Evolutionary conservation across 2,113 vertebrate genomes (phyloP).

Genomic region (Perca flavescens): DNA sequence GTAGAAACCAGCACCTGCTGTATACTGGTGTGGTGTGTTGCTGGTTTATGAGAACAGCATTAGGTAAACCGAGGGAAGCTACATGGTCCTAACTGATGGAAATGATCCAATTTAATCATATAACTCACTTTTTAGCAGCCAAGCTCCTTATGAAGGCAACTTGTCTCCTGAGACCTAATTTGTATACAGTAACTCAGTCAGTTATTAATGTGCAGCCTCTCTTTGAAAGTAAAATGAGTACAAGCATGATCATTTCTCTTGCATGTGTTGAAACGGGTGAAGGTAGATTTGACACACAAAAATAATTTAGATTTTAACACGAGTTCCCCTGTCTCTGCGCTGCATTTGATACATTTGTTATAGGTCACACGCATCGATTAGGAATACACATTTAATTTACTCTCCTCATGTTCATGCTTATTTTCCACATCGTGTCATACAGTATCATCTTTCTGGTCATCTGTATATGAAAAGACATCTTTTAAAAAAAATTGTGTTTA

Average conservation of each 20-base stretch:
- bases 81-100: neutral
- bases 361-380: neutral
- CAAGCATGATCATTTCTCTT: neutral
- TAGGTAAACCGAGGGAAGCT: neutral
- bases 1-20: constrained; percentile 1
- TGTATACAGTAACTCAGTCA: neutral
- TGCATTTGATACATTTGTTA: constrained; percentile 8
- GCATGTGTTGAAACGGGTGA: neutral
- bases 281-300: neutral
- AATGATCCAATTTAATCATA: neutral
- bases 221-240: neutral
- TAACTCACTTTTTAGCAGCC: neutral
- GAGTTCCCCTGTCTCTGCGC: neutral
- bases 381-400: neutral
- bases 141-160: neutral
- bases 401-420: neutral
- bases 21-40: neutral
- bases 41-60: neutral
- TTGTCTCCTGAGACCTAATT: neutral
- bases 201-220: neutral
- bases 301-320: neutral
- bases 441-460: neutral
- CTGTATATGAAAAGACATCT: neutral
- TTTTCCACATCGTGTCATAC: neutral
- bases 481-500: neutral